Conservation (phyloP, 2,888 invertebrate genomes). For the Physocephala rufipes region DNA sequence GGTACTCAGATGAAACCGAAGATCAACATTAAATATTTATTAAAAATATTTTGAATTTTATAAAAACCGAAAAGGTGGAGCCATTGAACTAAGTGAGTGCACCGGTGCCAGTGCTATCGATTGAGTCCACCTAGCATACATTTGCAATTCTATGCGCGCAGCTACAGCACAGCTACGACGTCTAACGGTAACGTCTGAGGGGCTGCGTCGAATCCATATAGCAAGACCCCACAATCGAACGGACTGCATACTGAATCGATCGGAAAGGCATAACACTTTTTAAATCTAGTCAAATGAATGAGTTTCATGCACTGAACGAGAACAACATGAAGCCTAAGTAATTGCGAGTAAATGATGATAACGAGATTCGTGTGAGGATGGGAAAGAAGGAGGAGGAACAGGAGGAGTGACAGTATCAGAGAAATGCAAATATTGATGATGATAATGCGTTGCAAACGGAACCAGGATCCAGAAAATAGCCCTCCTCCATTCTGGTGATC, state of each 20-base stretch:
- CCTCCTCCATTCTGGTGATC: neutral
- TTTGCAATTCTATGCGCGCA: slow-evolving; percentile 37
- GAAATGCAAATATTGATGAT: slow-evolving; percentile 21
- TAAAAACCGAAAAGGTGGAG: neutral
- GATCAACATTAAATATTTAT: slow-evolving; percentile 1
- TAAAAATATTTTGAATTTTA: neutral
- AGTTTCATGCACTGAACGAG: neutral
- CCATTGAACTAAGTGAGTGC: slow-evolving; percentile 28
- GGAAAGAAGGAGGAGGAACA: no score
- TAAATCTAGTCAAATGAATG: neutral
- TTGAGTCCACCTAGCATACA: slow-evolving; percentile 29
- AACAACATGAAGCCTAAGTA: neutral
- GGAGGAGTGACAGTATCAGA: neutral
- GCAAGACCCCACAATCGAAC: neutral
- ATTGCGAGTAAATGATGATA: neutral
- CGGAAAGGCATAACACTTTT: neutral
- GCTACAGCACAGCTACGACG: neutral
- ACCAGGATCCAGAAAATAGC: neutral
- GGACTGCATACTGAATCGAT: neutral
- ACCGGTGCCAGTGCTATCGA: slow-evolving; percentile 26
- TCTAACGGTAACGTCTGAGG: slow-evolving; percentile 4
- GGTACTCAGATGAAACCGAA: no score
- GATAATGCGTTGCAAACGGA: slow-evolving; percentile 28
- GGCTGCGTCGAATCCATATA: neutral
- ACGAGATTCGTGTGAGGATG: no score